These are phyloP conservation scores for Barypeithes pellucidus DNA, from an alignment of 2,888 invertebrate genomes.

Conservation along the genomic window DNA sequence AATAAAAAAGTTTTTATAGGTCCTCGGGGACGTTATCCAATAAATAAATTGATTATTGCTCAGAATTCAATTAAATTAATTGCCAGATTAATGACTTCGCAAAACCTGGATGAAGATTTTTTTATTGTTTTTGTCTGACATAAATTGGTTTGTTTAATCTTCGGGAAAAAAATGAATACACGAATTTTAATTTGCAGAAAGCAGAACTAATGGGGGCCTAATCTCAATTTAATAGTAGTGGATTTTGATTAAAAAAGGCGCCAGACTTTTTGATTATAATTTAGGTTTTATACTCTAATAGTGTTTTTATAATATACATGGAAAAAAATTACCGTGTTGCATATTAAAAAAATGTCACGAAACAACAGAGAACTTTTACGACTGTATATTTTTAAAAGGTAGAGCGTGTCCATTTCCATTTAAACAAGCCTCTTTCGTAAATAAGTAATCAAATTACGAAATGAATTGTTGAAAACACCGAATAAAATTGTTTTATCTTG, in stretches of 20 bases:
- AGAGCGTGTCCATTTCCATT: too few relatives aligned
- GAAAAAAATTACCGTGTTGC: too few relatives aligned
- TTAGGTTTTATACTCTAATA: too few relatives aligned
- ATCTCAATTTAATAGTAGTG: not conserved
- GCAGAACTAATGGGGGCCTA: not conserved
- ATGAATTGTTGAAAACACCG: too few relatives aligned
- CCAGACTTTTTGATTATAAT: not conserved
- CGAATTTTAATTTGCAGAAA: constrained; percentile 3
- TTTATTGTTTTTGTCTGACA: constrained; percentile 2
- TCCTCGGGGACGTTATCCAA: constrained; percentile 2
- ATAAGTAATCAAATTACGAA: too few relatives aligned
- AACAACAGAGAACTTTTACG: too few relatives aligned
- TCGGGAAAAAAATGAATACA: not conserved
- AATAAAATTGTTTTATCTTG: too few relatives aligned
- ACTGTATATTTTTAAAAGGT: too few relatives aligned
- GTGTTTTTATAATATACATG: too few relatives aligned
- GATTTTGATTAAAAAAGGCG: not conserved
- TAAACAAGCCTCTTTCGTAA: too few relatives aligned
- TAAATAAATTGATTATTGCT: constrained; percentile 40
- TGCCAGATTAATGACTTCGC: constrained; percentile 19
- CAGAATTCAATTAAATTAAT: constrained; percentile 34
- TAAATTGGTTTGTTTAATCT: constrained; percentile 6
- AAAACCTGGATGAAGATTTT: constrained; percentile 17
- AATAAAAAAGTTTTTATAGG: constrained; percentile 24
- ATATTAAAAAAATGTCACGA: too few relatives aligned